These are phyloP conservation scores for Desmodus rotundus DNA, from an alignment of 2,113 vertebrate species.

Conservation along the genomic window DNA sequence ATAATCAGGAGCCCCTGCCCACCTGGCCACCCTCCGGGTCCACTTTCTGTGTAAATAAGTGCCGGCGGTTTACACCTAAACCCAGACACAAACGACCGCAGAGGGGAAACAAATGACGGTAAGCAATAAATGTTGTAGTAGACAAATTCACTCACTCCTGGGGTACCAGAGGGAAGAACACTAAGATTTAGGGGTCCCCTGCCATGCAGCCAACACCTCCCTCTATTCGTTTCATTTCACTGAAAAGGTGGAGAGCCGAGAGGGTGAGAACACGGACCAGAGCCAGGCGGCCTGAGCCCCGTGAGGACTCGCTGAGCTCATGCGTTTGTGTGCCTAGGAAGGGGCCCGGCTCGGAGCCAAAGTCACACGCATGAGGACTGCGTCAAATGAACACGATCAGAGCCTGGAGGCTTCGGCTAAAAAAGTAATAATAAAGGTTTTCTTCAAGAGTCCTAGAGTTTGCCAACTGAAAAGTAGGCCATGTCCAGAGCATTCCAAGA, in stretches of 20 bases:
- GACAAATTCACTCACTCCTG: rapidly evolving
- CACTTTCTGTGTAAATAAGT: neutral
- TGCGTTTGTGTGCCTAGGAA: neutral
- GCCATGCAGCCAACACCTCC: rapidly evolving
- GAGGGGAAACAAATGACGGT: neutral
- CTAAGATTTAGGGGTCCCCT: neutral
- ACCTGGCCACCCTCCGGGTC: neutral
- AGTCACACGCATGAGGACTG: rapidly evolving
- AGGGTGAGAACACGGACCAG: too few relatives aligned
- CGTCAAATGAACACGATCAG: neutral
- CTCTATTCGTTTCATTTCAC: neutral
- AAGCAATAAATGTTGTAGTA: neutral
- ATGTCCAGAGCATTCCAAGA: neutral
- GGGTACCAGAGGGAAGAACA: neutral
- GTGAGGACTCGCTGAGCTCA: neutral
- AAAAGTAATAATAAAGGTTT: neutral
- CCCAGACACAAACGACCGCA: neutral
- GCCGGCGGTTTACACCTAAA: neutral
- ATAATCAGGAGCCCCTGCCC: neutral
- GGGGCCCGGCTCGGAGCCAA: neutral
- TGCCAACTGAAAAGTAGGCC: neutral
- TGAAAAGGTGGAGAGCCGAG: neutral
- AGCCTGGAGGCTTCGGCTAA: neutral
- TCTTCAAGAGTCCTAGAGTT: neutral
- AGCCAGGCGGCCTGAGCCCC: neutral